Evolutionary conservation across 1,140 invertebrate species (phyloP).

Genomic region (Trachymyrmex septentrionalis): DNA sequence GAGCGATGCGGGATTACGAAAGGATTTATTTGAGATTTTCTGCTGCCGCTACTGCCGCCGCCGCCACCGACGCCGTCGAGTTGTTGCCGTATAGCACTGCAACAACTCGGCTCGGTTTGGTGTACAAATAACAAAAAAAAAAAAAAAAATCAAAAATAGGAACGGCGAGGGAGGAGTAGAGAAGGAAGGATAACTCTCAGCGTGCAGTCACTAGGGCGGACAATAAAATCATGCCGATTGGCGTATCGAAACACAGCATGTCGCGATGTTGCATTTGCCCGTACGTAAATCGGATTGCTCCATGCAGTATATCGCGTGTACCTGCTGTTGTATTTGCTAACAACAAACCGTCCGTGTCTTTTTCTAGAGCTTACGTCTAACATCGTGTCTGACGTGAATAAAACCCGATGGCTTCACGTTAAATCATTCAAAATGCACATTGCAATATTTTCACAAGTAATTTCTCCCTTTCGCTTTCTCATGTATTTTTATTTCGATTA

Average conservation of each 20-base stretch:
- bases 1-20: constrained; percentile 85
- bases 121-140: constrained; percentile 83
- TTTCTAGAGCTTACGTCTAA: constrained; percentile 40
- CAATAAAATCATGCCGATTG: constrained; percentile 67
- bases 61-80: constrained; percentile 28
- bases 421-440: background rate
- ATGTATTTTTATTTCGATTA: background rate
- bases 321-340: constrained; percentile 52
- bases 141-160: constrained; percentile 61
- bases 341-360: constrained; percentile 32
- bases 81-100: constrained; percentile 26
- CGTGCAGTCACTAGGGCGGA: constrained; percentile 56
- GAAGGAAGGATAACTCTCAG: constrained; percentile 53
- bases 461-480: background rate
- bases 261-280: constrained; percentile 43
- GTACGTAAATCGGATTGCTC: constrained; percentile 54
- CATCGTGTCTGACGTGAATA: constrained; percentile 15
- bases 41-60: constrained; percentile 68
- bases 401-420: background rate
- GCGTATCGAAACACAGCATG: constrained; percentile 52
- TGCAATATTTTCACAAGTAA: background rate
- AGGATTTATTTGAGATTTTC: constrained; percentile 87
- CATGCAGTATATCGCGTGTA: constrained; percentile 27
- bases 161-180: background rate
- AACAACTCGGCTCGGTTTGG: constrained; percentile 77